These are phyloP conservation scores for Pomacea maculata DNA, from an alignment of 1,140 invertebrate genomes.

Conservation along the genomic window DNA sequence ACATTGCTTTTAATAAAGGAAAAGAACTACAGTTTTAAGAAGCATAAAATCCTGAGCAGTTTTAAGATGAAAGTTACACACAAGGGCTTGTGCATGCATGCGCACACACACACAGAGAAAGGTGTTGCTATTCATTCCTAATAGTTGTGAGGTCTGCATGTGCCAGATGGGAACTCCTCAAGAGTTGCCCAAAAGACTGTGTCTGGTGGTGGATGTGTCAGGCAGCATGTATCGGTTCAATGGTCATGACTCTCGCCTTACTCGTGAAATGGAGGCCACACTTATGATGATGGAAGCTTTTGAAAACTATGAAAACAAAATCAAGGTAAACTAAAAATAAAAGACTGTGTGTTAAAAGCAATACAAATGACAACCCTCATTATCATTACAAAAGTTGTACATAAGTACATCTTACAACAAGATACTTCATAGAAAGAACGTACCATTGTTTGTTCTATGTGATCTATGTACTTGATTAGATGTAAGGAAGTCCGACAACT, in stretches of 20 bases:
- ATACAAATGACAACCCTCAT: background rate
- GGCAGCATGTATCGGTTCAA: conserved; percentile 98
- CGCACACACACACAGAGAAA: too few species aligned
- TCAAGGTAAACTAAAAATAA: conserved; percentile 66
- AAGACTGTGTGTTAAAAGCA: background rate
- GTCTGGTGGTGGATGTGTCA: conserved; percentile 86
- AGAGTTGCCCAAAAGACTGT: conserved; percentile 86
- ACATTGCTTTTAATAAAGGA: background rate
- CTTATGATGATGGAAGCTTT: conserved; percentile 95
- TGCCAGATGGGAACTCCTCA: conserved; percentile 78
- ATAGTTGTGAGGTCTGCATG: too few species aligned
- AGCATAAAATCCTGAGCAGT: too few species aligned
- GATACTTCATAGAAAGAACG: background rate
- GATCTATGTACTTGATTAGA: too few species aligned
- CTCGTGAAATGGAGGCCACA: conserved; percentile 90
- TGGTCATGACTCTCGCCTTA: conserved; percentile 90
- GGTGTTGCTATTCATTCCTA: too few species aligned
- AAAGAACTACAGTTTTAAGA: too few species aligned
- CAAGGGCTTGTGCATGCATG: too few species aligned
- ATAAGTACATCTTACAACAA: background rate
- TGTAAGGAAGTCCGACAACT: too few species aligned
- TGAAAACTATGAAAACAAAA: conserved; percentile 86
- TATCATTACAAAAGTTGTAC: background rate
- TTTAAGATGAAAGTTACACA: too few species aligned
- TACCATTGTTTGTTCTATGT: background rate